phyloP scores from a whole-genome alignment of 2,797 vertebrate genomes.

The Micromesistius poutassou region DNA sequence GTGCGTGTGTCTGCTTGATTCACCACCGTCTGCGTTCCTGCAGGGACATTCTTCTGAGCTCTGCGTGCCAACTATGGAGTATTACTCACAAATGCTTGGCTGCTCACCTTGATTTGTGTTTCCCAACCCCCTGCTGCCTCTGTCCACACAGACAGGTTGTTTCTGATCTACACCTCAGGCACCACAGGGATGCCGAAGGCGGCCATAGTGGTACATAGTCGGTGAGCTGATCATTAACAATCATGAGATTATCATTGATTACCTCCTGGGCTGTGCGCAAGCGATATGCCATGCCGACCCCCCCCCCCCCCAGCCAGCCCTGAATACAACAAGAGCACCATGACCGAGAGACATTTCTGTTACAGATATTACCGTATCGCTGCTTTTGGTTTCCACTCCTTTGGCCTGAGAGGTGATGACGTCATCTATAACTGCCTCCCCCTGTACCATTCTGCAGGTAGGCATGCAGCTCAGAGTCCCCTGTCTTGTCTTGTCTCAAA shows the following conservation, averaged over 20 bases:
- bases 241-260: background rate
- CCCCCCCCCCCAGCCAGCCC: too few relatives aligned
- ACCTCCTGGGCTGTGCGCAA: background rate
- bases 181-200: slow-evolving; percentile 87
- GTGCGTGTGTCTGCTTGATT: slow-evolving; percentile 3
- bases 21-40: slow-evolving; percentile 44
- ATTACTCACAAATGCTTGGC: background rate
- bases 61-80: slow-evolving; percentile 2
- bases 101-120: background rate
- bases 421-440: slow-evolving; percentile 83
- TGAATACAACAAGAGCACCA: too few relatives aligned
- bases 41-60: slow-evolving; percentile 26
- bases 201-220: slow-evolving; percentile 84
- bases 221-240: slow-evolving; percentile 60
- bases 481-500: background rate
- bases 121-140: background rate
- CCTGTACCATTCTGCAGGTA: slow-evolving; percentile 86
- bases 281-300: too few relatives aligned
- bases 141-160: slow-evolving; percentile 72
- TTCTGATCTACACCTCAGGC: slow-evolving; percentile 88
- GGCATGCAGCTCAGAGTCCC: background rate
- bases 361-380: slow-evolving; percentile 84
- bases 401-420: slow-evolving; percentile 68
- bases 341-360: background rate
- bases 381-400: slow-evolving; percentile 80